These are phyloP conservation scores for Lophotriccus pileatus DNA, from an alignment of 2,797 vertebrate genomes.

Conservation along the genomic window DNA sequence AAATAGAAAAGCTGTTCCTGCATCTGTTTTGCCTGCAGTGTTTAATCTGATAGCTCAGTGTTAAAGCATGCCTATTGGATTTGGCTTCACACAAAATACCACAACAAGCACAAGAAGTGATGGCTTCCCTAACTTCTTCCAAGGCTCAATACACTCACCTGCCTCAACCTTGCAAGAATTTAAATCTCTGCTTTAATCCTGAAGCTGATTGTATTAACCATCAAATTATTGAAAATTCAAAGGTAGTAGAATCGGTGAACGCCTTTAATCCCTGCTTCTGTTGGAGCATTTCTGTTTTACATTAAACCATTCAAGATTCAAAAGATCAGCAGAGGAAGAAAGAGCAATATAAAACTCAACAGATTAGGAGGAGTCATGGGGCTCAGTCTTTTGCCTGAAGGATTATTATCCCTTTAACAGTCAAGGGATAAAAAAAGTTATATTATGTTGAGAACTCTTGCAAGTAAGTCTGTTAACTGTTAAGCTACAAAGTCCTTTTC, in stretches of 20 bases:
- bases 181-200: not conserved
- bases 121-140: not conserved
- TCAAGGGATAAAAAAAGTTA: constrained; percentile 21
- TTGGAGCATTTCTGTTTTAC: not conserved
- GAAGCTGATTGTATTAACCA: not conserved
- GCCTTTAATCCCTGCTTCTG: not conserved
- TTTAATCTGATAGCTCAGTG: not conserved
- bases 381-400: constrained; percentile 18
- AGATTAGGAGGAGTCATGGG: constrained; percentile 32
- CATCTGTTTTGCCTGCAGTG: not conserved
- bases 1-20: not conserved
- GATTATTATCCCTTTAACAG: constrained; percentile 15
- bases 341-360: not conserved
- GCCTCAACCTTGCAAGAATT: not conserved
- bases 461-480: not conserved
- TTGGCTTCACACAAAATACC: not conserved
- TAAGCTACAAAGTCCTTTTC: not conserved
- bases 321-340: not conserved
- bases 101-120: not conserved
- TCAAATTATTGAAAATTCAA: not conserved
- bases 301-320: not conserved
- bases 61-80: not conserved
- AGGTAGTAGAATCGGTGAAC: not conserved
- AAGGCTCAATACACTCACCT: not conserved
- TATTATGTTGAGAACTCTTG: not conserved